Conservation (phyloP, 2,113 vertebrate species). For the Cromileptes altivelis region DNA sequence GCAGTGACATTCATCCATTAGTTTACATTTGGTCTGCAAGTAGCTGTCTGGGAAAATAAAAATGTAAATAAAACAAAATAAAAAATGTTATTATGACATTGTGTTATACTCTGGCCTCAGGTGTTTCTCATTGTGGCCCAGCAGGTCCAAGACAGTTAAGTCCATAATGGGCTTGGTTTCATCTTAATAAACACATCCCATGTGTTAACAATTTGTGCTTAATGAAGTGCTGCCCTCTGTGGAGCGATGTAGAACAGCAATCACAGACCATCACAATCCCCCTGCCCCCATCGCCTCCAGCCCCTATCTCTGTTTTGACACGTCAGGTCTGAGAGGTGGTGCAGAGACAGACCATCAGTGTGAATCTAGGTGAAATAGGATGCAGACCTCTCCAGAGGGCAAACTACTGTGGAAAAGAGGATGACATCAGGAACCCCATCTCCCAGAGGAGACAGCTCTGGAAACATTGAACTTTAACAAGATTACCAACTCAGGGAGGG, state of each 20-base stretch:
- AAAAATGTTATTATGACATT: neutral
- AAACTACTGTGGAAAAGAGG: slow-evolving; percentile 56
- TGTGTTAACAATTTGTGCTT: slow-evolving; percentile 81
- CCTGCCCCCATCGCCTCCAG: neutral
- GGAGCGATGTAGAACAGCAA: slow-evolving; percentile 69
- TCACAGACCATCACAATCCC: slow-evolving; percentile 39
- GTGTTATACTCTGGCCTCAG: slow-evolving; percentile 24
- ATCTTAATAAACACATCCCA: slow-evolving; percentile 77
- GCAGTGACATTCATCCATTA: slow-evolving; percentile 38
- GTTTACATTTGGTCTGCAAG: neutral
- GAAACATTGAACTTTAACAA: slow-evolving; percentile 81
- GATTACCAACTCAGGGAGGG: slow-evolving; percentile 71
- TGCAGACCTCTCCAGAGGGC: slow-evolving; percentile 44
- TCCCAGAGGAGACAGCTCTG: slow-evolving; percentile 69
- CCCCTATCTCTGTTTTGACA: slow-evolving; percentile 29
- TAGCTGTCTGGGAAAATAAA: neutral
- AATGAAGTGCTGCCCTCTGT: slow-evolving; percentile 83
- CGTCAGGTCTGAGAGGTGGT: slow-evolving; percentile 28
- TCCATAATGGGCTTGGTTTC: slow-evolving; percentile 70
- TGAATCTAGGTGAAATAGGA: slow-evolving; percentile 49
- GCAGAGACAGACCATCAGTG: slow-evolving; percentile 36
- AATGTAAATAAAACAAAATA: neutral
- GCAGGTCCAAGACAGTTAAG: slow-evolving; percentile 50
- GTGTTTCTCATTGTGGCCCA: slow-evolving; percentile 52
- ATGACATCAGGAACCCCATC: slow-evolving; percentile 66